These are phyloP conservation scores for Ellobius talpinus DNA, from an alignment of 2,113 vertebrate genomes.

Conservation along the genomic window DNA sequence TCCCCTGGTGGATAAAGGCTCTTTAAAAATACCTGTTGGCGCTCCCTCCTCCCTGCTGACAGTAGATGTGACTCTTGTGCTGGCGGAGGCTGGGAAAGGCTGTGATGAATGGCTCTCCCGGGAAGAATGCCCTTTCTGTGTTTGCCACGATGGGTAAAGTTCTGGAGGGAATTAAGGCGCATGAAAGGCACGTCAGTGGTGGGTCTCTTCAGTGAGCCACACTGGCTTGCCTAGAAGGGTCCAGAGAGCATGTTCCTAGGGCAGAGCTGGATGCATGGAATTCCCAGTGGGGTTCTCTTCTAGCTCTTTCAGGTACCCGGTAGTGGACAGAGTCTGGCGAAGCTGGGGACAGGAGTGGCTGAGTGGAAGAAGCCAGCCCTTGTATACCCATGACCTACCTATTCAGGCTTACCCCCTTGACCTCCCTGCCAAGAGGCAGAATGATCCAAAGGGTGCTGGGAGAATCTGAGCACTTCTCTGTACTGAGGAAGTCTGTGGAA, in stretches of 20 bases:
- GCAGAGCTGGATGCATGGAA: neutral
- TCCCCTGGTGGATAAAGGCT: constrained; percentile 66
- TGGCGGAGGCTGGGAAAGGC: neutral
- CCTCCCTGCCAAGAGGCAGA: neutral
- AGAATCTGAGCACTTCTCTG: neutral
- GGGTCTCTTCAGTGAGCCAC: constrained; percentile 70
- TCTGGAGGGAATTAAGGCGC: constrained; percentile 63
- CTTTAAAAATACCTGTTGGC: constrained; percentile 83
- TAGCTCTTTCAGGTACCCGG: neutral
- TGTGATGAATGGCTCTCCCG: constrained; percentile 69
- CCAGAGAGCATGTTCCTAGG: neutral
- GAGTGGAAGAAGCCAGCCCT: neutral
- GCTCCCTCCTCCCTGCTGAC: constrained; percentile 55
- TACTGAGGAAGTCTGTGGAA: neutral
- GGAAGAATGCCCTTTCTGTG: constrained; percentile 74
- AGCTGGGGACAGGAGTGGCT: neutral
- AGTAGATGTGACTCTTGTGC: neutral
- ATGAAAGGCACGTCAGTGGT: constrained; percentile 79
- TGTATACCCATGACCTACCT: neutral
- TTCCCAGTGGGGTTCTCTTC: neutral
- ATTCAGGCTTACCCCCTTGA: neutral
- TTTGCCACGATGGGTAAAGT: constrained; percentile 67
- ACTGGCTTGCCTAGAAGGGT: constrained; percentile 30
- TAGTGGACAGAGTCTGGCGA: neutral
- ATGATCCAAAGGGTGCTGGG: rapidly evolving